Conservation (phyloP, 2,113 vertebrate species). For the Poeciliopsis prolifica region DNA sequence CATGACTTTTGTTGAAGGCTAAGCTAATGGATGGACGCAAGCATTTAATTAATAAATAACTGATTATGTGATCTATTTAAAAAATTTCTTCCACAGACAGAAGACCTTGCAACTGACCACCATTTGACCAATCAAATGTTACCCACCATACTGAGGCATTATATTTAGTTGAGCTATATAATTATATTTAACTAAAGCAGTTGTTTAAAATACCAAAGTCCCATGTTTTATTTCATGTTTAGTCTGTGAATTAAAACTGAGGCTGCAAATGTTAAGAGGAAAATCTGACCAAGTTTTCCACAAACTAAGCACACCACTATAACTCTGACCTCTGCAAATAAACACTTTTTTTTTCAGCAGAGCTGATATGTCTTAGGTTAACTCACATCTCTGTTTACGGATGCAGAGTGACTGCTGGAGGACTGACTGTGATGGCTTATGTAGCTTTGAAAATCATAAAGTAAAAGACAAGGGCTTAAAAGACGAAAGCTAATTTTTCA, state of each 20-base stretch:
- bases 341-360: neutral
- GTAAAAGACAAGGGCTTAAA: neutral
- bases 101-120: neutral
- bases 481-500: neutral
- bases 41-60: neutral
- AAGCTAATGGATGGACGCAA: neutral
- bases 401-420: too few relatives aligned
- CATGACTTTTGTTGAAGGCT: neutral
- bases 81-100: neutral
- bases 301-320: neutral
- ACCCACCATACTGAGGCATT: neutral
- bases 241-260: neutral
- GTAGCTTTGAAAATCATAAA: neutral
- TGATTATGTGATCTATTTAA: neutral
- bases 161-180: neutral
- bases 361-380: neutral
- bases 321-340: neutral
- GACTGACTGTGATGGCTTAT: neutral
- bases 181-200: neutral
- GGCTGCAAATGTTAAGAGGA: neutral
- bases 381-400: too few relatives aligned
- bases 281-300: neutral
- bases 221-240: neutral
- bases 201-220: neutral
- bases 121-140: neutral